Base-by-base conservation (phyloP, 2,797 vertebrate species). In the Chrosomus eos region DNA sequence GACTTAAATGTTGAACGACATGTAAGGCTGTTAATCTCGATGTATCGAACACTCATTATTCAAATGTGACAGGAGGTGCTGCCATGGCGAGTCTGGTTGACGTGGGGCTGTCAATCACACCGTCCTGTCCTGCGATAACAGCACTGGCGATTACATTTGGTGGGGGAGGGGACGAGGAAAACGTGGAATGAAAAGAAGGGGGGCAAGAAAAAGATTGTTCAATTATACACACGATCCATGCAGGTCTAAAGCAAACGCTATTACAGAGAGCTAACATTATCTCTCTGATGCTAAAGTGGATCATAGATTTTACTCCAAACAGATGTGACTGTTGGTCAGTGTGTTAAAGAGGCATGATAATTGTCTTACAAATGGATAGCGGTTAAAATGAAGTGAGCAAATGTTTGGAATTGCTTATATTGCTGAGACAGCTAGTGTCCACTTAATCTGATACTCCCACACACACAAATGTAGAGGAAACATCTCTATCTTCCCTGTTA, bases 141-240 rank as follows among this genome's bases (percentile, higher is more conserved):
- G 77, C 67, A 68, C 53, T 81, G 71, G 38, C 43, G 13, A 48
- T 33, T 81, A 85, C 70, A 84, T 82, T 43, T 62, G 23, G 26
- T 58, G 79, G 84, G 74, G 85, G 83, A 70, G 66, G 76, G 80
- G 55, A n/a, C 7, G 26, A 31, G 31, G 36, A 71, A 26, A 48
- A 43, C 1, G 2, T 2, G 10, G 73, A 26, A 60, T 51, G 19
- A 38, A 38, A 51, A 76, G 16, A 80, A 33, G 48, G 31, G 28
- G 74, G 45, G 76, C 23, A 81, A 72, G 64, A 67, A 71, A 76
- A 36, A 68, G 51, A 26, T 2, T 53, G 71, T 82, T 89, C 68
- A 87, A 87, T 88, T 89, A 87, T 88, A 86, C 53, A 86, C 53
- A 88, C 84, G 83, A 85, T 75, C 23, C 85, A 80, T 43, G 43